Percentiles rank a stretch among this genome's conserved stretches.
Evolutionary conservation across 2,888 invertebrate species (phyloP).

Genomic region (Tineola bisselliella): DNA sequence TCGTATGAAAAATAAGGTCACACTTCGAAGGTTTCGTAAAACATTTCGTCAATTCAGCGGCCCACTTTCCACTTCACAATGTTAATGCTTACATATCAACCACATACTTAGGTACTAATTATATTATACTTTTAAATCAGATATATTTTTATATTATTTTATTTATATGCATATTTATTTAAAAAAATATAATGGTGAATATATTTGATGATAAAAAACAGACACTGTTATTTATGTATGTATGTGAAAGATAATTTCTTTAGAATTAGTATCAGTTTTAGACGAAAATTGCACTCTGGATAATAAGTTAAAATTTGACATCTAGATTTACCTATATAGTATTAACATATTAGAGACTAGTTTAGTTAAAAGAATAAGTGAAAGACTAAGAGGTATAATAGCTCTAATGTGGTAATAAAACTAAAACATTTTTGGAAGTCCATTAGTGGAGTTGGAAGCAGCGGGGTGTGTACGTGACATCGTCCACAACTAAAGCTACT

Average conservation of each 20-base stretch:
- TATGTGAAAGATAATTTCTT: too few species aligned
- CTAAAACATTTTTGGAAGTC: not conserved
- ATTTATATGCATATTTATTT: too few species aligned
- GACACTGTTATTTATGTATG: too few species aligned
- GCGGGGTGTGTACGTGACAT: constrained; percentile 10
- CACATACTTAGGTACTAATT: not conserved
- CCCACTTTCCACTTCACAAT: not conserved
- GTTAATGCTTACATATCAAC: not conserved
- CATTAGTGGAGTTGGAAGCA: not conserved
- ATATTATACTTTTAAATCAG: not conserved
- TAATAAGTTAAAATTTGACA: too few species aligned
- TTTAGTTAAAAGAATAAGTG: not conserved
- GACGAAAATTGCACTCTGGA: too few species aligned
- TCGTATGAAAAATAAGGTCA: not conserved
- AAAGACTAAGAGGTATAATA: constrained; percentile 1
- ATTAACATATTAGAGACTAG: too few species aligned
- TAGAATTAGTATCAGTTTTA: too few species aligned
- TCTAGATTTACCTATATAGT: too few species aligned
- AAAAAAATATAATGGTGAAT: too few species aligned
- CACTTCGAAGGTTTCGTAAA: not conserved
- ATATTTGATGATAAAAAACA: too few species aligned
- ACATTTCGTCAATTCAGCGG: constrained; percentile 4
- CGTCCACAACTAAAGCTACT: not conserved
- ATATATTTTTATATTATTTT: not conserved
- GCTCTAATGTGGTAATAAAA: constrained; percentile 9